These are phyloP conservation scores for Chrysotoxum bicinctum DNA, from an alignment of 2,888 invertebrate species.

Conservation along the genomic window DNA sequence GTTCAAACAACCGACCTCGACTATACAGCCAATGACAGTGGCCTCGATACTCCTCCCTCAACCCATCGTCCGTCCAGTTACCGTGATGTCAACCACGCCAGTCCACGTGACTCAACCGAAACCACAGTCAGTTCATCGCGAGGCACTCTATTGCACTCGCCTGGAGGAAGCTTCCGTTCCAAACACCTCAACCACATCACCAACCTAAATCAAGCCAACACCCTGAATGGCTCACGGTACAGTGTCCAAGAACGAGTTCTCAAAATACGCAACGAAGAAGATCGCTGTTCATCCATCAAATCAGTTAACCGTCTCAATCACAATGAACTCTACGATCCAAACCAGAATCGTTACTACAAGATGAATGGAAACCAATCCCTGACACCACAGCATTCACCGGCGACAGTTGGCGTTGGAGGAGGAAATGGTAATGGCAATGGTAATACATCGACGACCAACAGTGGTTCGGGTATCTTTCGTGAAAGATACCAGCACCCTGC, in stretches of 20 bases:
- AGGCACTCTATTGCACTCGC: constrained; percentile 79
- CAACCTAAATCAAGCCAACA: constrained; percentile 78
- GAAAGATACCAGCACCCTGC: constrained; percentile 81
- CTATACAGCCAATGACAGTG: constrained; percentile 82
- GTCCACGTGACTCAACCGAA: constrained; percentile 79
- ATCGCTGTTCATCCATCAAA: constrained; percentile 79
- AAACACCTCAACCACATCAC: constrained; percentile 78
- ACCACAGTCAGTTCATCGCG: constrained; percentile 81
- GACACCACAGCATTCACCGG: constrained; percentile 78
- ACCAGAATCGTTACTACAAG: constrained; percentile 81
- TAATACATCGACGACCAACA: constrained; percentile 73
- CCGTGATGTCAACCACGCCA: constrained; percentile 78
- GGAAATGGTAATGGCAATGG: constrained; percentile 76
- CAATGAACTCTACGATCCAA: constrained; percentile 79
- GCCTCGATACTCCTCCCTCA: constrained; percentile 82
- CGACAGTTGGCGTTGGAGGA: constrained; percentile 57
- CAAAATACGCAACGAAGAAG: constrained; percentile 81
- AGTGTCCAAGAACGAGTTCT: constrained; percentile 80
- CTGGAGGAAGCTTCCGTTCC: constrained; percentile 80
- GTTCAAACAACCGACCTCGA: constrained; percentile 84
- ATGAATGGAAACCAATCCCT: constrained; percentile 75
- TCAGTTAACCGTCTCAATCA: constrained; percentile 78
- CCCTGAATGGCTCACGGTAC: constrained; percentile 78
- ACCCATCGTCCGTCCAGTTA: constrained; percentile 81
- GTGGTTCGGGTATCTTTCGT: constrained; percentile 79